Evolutionary conservation across 2,888 invertebrate genomes (phyloP), one percentile per base, ranked within the genome.

Genomic region (Adelognathus sp.): DNA sequence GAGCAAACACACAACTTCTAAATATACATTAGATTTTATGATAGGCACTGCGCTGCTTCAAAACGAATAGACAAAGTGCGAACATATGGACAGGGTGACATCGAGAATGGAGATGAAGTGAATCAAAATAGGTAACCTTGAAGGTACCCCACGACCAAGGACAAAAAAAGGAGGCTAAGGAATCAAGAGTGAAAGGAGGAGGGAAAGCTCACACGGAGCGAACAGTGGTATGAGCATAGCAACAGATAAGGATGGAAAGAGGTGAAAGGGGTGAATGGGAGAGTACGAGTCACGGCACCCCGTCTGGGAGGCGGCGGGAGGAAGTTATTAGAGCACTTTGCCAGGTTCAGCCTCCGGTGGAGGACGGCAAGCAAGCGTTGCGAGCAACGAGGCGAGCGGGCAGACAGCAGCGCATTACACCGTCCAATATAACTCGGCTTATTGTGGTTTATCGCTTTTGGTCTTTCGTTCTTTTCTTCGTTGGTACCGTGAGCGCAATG

Each of bases 281-380:
- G 61, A 58, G 61, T 76, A 63, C 54, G 70, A 66, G 66, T 39
- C 75, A 69, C 61, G 80, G 71, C 76, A 75, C 71, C 76, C 76
- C 80, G 83, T 81, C 81, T 83, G 81, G 79, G 78, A 75, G 77
- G 81, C 79, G 64, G 72, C 71, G 83, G 86, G 84, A 84, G 86
- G 85, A 86, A 87, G 86, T 86, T 87, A 87, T 86, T 87, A 87
- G 86, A 87, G 85, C 86, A 86, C 87, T 87, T 86, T 86, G 85
- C 86, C 85, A 84, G 88, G 81, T 86, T 86, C 80, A 87, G 85
- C 77, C 72, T 79, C 76, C 83, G 84, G 83, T 86, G 86, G 79
- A 83, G 72, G 61, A 71, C 64, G 78, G 64, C 74, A 61, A 73
- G 74, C 56, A 36, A 74, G 64, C 54, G n/a, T n/a, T n/a, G n/a